Evolutionary conservation across 1,140 invertebrate species (phyloP), one percentile per base, ranked within the genome.

Genomic region (Telenomus remus): DNA sequence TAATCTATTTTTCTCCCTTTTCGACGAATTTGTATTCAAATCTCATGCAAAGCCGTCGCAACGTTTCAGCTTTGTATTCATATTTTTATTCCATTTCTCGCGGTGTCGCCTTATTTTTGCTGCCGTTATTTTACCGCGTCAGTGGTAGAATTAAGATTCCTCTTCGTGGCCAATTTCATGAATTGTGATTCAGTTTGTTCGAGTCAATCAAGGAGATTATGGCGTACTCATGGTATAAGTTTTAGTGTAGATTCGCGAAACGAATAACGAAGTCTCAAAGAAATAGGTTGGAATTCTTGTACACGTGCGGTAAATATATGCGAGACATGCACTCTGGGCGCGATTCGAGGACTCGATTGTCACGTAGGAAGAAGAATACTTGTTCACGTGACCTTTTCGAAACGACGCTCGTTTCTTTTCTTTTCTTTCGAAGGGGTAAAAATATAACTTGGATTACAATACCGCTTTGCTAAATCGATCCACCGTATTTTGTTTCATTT

Each of bases 281-380:
- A n/a, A 75, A 69, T 59, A 69, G 59, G 46, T 59, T 64, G 0
- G 35, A 48, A 59, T 69, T 75, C 69, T 69, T 75, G 54, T 64
- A 69, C 60, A 69, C 51, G 60, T 54, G 39, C 46, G 15, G 37
- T 15, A 59, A 70, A 61, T 63, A 34, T 47, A 57, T 49, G 68
- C 34, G 53, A 44, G 16, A 55, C 33, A 71, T 71, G 53, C 59
- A 57, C 43, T 63, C 51, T 47, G n/a, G 46, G 51, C 19, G 53
- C 8, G 60, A 64, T 50, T 57, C 54, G 47, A 63, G 16, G 39
- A 34, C 54, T 47, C 53, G 53, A 63, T 71, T 71, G 54, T 71
- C 59, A 71, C 53, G 66, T 70, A 70, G 49, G 19, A 64, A 48
- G 53, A 64, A 64, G 60, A 72, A 59, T 64, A 64, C 48, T 59